Conservation (phyloP, 2,113 vertebrate genomes). For the Oryzias curvinotus region DNA sequence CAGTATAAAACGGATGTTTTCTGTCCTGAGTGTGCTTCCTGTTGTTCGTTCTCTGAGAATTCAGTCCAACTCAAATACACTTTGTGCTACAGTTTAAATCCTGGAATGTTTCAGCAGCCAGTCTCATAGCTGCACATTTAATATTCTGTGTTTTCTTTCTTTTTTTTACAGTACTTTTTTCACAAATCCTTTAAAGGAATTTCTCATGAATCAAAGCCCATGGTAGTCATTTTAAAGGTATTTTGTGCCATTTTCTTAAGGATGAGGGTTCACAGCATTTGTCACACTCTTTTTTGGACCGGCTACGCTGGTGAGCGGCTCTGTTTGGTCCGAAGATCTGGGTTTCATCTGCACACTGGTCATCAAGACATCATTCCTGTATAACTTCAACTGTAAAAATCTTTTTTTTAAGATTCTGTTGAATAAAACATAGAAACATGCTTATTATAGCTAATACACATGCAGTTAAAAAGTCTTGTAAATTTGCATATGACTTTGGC, state of each 20-base stretch:
- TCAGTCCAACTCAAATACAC: slow-evolving; percentile 14
- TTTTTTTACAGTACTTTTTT: slow-evolving; percentile 41
- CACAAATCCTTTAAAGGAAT: slow-evolving; percentile 18
- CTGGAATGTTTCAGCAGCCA: slow-evolving; percentile 64
- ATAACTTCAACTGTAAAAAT: slow-evolving; percentile 55
- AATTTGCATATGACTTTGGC: slow-evolving; percentile 79
- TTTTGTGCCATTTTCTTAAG: slow-evolving; percentile 44
- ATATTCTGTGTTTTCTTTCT: slow-evolving; percentile 45
- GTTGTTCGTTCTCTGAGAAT: slow-evolving; percentile 37
- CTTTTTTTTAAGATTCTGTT: slow-evolving; percentile 52
- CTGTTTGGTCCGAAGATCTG: slow-evolving; percentile 37
- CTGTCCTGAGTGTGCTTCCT: slow-evolving; percentile 63
- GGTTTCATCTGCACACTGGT: slow-evolving; percentile 59
- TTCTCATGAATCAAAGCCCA: slow-evolving; percentile 26
- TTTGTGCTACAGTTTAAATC: slow-evolving; percentile 58
- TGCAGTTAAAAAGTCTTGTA: slow-evolving; percentile 65
- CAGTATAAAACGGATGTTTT: slow-evolving; percentile 53
- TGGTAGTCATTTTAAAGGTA: slow-evolving; percentile 45
- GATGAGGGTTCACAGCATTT: slow-evolving; percentile 21
- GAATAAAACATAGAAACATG: slow-evolving; percentile 72
- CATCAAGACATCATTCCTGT: slow-evolving; percentile 59
- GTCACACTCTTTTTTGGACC: slow-evolving; percentile 28
- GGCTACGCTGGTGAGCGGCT: slow-evolving; percentile 47
- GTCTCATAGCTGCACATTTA: slow-evolving; percentile 28
- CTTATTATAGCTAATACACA: slow-evolving; percentile 71